Percentiles rank a stretch among this genome's conserved stretches.
Conservation (phyloP, 2,113 vertebrate genomes). For the Poecilia latipinna region DNA sequence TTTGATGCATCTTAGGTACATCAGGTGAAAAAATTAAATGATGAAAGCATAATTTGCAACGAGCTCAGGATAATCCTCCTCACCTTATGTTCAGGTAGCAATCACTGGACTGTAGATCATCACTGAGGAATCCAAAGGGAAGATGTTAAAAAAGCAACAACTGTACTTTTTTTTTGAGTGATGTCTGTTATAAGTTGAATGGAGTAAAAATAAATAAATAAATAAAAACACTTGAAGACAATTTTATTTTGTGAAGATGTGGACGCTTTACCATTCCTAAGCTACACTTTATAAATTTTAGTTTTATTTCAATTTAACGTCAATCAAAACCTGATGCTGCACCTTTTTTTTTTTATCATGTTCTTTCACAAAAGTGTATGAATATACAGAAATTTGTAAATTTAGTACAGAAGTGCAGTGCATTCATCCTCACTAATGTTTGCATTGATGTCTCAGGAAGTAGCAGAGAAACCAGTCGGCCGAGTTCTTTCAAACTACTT, state of each 20-base stretch:
- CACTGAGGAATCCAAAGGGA: conserved; percentile 54
- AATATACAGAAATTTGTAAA: neutral
- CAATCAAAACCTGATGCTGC: neutral
- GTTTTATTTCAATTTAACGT: neutral
- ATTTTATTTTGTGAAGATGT: neutral
- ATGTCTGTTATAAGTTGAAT: neutral
- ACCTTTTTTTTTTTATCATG: neutral
- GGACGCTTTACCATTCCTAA: too few relatives aligned
- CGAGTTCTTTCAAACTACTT: too few relatives aligned
- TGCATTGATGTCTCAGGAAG: neutral
- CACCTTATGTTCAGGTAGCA: conserved; percentile 42
- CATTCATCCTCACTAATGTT: neutral
- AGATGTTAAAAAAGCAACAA: conserved; percentile 10
- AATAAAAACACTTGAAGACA: conserved; percentile 40
- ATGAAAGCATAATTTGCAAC: neutral
- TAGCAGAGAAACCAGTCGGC: neutral
- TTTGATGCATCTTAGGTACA: conserved; percentile 37
- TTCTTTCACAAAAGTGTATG: neutral
- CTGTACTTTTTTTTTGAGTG: neutral
- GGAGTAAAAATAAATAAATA: conserved; percentile 2
- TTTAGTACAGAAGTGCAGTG: neutral
- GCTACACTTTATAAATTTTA: too few relatives aligned
- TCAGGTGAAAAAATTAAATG: conserved; percentile 1
- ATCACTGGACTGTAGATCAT: conserved; percentile 57
- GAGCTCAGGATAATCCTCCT: neutral